These are phyloP conservation scores for Drosophila parvula DNA, from an alignment of 1,140 invertebrate genomes.

Conservation along the genomic window DNA sequence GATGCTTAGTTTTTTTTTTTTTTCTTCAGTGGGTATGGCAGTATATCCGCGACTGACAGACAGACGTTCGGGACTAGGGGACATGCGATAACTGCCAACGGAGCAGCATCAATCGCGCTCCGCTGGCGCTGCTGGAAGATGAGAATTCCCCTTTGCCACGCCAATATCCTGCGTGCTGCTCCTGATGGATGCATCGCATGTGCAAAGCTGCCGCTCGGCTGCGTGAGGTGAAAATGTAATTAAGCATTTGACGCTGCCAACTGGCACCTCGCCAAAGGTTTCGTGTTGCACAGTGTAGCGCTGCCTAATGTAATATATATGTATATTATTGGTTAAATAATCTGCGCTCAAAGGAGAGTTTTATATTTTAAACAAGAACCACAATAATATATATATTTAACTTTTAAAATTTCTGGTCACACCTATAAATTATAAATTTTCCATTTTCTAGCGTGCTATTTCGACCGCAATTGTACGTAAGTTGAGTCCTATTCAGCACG, in stretches of 20 bases:
- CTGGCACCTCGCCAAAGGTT: background rate
- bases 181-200: constrained; percentile 69
- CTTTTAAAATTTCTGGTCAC: too few species aligned
- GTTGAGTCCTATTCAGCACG: constrained; percentile 3
- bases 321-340: background rate
- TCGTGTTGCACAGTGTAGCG: constrained; percentile 13
- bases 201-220: constrained; percentile 31
- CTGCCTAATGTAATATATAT: background rate
- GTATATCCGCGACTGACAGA: constrained; percentile 40
- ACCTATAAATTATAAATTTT: constrained; percentile 10
- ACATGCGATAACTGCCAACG: constrained; percentile 68
- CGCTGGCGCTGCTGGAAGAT: constrained; percentile 45
- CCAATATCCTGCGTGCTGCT: constrained; percentile 45
- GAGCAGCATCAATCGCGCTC: constrained; percentile 38
- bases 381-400: background rate
- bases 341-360: too few species aligned
- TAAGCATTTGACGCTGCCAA: constrained; percentile 60
- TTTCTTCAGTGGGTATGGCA: constrained; percentile 3
- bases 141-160: constrained; percentile 17
- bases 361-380: background rate
- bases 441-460: background rate
- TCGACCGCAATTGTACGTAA: constrained; percentile 6
- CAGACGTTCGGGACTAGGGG: constrained; percentile 27
- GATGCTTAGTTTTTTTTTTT: background rate
- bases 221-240: constrained; percentile 75